Evolutionary conservation across 1,140 invertebrate genomes (phyloP).

Genomic region (Pogonognathellus flavescens): DNA sequence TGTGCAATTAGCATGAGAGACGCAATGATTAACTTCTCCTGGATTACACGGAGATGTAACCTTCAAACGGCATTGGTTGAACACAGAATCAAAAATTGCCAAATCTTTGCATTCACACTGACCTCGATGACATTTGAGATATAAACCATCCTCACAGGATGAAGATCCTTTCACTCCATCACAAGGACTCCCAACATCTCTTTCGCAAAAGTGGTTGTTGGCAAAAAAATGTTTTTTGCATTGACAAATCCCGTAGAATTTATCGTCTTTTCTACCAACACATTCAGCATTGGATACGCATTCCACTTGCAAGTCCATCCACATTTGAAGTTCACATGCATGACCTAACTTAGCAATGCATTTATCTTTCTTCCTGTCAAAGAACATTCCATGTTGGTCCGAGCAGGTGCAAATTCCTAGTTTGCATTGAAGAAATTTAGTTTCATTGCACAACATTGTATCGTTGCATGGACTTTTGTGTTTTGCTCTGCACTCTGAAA

Average conservation of each 20-base stretch:
- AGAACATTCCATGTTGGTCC: neutral
- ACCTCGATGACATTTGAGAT: constrained; percentile 22
- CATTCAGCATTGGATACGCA: constrained; percentile 32
- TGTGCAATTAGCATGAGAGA: neutral
- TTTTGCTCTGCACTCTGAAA: neutral
- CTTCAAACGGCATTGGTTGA: constrained; percentile 30
- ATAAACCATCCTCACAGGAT: constrained; percentile 9
- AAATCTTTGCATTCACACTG: constrained; percentile 19
- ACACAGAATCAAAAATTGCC: constrained; percentile 12
- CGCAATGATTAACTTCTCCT: neutral
- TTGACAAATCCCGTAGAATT: constrained; percentile 8
- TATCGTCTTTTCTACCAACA: neutral
- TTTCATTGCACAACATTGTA: constrained; percentile 1
- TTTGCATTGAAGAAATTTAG: constrained; percentile 5
- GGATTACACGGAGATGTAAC: neutral
- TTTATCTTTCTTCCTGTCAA: neutral
- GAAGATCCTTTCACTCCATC: neutral
- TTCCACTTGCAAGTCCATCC: constrained; percentile 22
- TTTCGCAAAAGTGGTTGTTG: neutral
- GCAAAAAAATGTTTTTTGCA: constrained; percentile 26
- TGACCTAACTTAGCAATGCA: neutral
- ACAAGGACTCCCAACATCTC: constrained; percentile 33
- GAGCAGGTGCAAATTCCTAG: neutral
- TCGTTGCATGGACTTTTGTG: constrained; percentile 14
- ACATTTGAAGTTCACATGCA: neutral